These are phyloP conservation scores for Apodemus sylvaticus DNA, from an alignment of 2,113 vertebrate species.

Conservation along the genomic window DNA sequence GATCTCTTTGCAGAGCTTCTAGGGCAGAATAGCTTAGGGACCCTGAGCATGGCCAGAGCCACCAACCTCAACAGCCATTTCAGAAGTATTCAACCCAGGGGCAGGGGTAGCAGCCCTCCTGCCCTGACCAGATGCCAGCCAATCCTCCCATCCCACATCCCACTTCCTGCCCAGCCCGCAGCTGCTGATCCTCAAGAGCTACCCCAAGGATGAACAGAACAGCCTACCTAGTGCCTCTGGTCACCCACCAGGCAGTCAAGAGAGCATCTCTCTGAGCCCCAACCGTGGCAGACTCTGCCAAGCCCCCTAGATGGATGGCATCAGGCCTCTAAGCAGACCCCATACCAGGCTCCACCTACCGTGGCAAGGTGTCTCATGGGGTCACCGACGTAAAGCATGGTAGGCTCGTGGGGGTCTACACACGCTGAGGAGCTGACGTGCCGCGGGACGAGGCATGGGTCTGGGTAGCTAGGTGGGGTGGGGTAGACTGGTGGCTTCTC, in stretches of 20 bases:
- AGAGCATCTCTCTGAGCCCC: neutral
- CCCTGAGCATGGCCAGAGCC: neutral
- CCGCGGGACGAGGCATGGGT: conserved; percentile 85
- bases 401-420: conserved; percentile 79
- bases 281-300: rapidly evolving
- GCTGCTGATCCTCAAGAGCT: neutral
- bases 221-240: rapidly evolving
- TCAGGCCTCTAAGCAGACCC: rapidly evolving
- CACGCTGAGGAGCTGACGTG: conserved; percentile 71
- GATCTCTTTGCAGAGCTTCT: neutral
- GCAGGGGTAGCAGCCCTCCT: no score
- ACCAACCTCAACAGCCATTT: rapidly evolving
- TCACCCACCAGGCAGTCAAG: neutral
- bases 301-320: neutral
- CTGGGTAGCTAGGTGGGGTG: conserved; percentile 19
- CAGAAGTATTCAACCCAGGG: neutral
- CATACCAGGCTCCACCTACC: conserved; percentile 86
- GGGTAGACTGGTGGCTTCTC: neutral
- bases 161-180: rapidly evolving
- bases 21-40: rapidly evolving
- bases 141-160: neutral
- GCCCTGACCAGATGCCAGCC: rapidly evolving
- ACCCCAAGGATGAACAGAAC: neutral
- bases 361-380: conserved; percentile 87
- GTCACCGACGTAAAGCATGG: conserved; percentile 93